phyloP scores from a whole-genome alignment of 2,113 vertebrate species.

The Recurvirostra avosetta region DNA sequence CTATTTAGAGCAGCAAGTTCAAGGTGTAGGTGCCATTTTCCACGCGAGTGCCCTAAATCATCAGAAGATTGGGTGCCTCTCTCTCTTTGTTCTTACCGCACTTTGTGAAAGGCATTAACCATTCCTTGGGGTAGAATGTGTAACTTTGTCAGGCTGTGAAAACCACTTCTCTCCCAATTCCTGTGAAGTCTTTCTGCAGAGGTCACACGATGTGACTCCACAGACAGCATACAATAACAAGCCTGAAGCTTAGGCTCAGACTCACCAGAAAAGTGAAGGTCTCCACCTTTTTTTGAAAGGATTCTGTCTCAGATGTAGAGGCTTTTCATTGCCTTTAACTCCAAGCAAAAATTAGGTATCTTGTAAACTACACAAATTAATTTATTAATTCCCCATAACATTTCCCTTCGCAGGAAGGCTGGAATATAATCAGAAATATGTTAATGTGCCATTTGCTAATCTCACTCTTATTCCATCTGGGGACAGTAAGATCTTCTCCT shows the following conservation, averaged over 20 bases:
- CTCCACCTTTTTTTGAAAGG: background rate
- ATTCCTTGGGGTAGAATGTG: accelerated
- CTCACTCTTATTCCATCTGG: slow-evolving; percentile 32
- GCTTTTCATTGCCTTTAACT: background rate
- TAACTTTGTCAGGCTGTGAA: background rate
- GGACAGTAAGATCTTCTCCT: slow-evolving; percentile 29
- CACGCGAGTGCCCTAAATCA: background rate
- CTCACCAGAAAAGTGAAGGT: background rate
- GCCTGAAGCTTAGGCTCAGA: background rate
- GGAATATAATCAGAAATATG: slow-evolving; percentile 48
- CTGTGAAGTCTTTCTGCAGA: background rate
- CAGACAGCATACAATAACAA: background rate
- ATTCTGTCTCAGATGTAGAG: background rate
- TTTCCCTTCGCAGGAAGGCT: background rate
- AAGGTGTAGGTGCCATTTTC: background rate
- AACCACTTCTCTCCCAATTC: background rate
- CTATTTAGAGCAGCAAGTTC: background rate
- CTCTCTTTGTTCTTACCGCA: background rate
- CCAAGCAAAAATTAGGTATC: background rate
- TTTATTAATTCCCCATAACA: background rate
- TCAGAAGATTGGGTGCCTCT: background rate
- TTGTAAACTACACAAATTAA: background rate
- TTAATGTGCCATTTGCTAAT: slow-evolving; percentile 61
- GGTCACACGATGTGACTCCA: background rate
- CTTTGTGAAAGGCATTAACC: background rate